phyloP scores from a whole-genome alignment of 2,888 invertebrate species.

The Thera britannica region DNA sequence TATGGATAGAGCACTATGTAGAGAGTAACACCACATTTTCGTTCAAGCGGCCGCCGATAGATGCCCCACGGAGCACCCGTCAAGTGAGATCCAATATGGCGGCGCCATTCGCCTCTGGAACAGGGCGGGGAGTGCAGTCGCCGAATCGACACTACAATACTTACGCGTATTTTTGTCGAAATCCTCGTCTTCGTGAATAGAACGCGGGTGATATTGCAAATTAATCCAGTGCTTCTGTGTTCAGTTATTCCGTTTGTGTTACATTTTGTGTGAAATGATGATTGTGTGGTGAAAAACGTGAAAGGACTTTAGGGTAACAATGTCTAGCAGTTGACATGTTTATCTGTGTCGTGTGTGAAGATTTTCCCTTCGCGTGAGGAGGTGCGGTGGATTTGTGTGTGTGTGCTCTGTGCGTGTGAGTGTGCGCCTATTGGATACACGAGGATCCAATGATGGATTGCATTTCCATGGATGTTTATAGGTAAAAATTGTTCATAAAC shows the following conservation, averaged over 20 bases:
- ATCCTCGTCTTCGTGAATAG: conserved; percentile 77
- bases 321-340: conserved; percentile 85
- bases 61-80: conserved; percentile 63
- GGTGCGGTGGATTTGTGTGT: conserved; percentile 78
- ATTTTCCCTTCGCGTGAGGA: conserved; percentile 85
- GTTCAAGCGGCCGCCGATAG: conserved; percentile 66
- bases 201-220: conserved; percentile 80
- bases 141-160: conserved; percentile 78
- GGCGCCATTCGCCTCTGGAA: conserved; percentile 81
- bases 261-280: conserved; percentile 74
- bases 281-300: conserved; percentile 79
- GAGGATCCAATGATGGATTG: conserved; percentile 83
- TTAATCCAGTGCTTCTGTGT: conserved; percentile 79
- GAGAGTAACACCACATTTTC: conserved; percentile 42
- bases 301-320: conserved; percentile 82
- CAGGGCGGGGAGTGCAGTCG: conserved; percentile 84
- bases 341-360: conserved; percentile 85
- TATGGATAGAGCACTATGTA: conserved; percentile 24
- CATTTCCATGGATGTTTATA: conserved; percentile 80
- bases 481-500: conserved; percentile 75
- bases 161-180: conserved; percentile 82
- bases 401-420: conserved; percentile 76
- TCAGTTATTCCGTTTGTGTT: conserved; percentile 75
- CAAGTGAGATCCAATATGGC: conserved; percentile 80
- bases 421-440: conserved; percentile 71